Evolutionary conservation across 2,113 vertebrate species (phyloP), one percentile per base, ranked within the genome.

Genomic region (Sprattus sprattus): DNA sequence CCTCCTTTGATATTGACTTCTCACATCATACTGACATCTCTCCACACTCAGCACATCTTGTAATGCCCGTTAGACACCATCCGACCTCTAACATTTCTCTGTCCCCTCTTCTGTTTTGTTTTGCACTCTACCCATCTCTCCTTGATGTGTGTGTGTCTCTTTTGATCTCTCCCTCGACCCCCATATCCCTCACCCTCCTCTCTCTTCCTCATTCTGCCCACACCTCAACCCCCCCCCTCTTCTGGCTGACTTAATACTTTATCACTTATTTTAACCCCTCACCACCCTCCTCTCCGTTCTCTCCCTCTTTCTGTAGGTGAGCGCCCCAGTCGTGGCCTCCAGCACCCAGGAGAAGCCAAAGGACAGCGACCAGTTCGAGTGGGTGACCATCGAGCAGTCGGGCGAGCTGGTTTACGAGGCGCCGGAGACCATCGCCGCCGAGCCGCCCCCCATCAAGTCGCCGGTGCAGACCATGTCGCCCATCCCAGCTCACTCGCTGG

Each of bases 341-440:
- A 94, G 97, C 88, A 96, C 97, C 0, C 98, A 99, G 91, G 98
- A 99, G 92, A 99, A 99, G 85, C 97, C 97, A 87, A 99, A 99
- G 91, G 98, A 99, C 94, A 98, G 96, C 0, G 98, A 99, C 91
- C 98, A 99, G 91, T 99, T 99, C 87, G 98, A 99, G 90, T 99
- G 98, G 98, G 98, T 99, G 67, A 99, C 98, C 91, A 99, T 99
- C 85, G 98, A 99, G 83, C 98, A 99, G 18, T 99, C 98, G 0
- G 98, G 98, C 1, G 98, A 99, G 88, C 91, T 99, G 90, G 97
- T 99, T 89, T 99, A 99, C 67, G 98, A 99, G 94, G 97, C 97
- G 1, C 98, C 98, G 0, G 98, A 99, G 95, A 97, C 97, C 46
- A 97, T 99, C 39, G 96, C 97, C 4, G 93, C 98, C 0, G 98